phyloP scores from a whole-genome alignment of 2,113 vertebrate species.

The Vicugna pacos region DNA sequence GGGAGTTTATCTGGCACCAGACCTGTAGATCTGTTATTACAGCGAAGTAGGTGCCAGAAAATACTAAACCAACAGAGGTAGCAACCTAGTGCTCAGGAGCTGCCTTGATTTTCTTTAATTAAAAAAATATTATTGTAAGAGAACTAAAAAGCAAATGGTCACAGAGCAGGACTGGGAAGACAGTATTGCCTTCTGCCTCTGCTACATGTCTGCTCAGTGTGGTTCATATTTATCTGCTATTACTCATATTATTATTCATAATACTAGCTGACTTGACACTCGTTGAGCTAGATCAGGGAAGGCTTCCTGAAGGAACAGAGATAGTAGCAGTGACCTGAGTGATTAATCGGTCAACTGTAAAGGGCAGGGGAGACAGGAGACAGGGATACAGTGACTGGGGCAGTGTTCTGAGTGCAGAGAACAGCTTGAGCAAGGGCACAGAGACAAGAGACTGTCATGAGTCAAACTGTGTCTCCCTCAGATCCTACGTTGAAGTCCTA shows the following conservation, averaged over 20 bases:
- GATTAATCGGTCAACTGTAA: not conserved
- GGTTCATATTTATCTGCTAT: not conserved
- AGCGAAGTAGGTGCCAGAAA: not conserved
- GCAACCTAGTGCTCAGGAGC: not conserved
- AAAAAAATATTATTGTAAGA: not conserved
- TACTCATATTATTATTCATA: not conserved
- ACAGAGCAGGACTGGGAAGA: not conserved
- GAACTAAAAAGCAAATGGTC: not conserved
- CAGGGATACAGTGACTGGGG: not conserved
- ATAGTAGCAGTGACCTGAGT: not conserved
- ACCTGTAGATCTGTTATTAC: not conserved
- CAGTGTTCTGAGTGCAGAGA: not conserved
- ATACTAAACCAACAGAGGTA: not conserved
- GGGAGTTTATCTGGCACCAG: not conserved
- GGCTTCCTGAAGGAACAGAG: conserved; percentile 37
- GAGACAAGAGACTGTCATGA: not conserved
- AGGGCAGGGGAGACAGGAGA: not conserved
- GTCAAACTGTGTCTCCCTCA: not conserved
- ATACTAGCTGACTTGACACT: not conserved
- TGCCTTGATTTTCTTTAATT: not conserved
- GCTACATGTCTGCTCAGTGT: not conserved
- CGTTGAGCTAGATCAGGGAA: conserved; percentile 7
- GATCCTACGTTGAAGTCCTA: not conserved
- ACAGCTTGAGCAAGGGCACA: not conserved
- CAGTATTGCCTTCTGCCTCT: not conserved